Base-by-base conservation (phyloP, 2,797 vertebrate genomes). In the Podarcis lilfordi region DNA sequence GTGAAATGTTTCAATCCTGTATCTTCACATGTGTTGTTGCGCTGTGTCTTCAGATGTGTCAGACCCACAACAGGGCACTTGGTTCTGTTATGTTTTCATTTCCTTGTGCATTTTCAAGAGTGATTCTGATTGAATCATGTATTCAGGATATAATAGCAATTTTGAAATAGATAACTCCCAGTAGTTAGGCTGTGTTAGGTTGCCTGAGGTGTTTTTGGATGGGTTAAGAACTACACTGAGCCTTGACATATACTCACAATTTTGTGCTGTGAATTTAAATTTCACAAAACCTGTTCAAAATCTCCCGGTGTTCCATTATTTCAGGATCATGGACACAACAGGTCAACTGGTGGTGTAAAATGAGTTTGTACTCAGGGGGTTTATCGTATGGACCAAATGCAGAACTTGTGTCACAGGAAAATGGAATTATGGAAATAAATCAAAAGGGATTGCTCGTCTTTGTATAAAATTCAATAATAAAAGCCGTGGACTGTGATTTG, bases 81-180 rank as follows among this genome's bases (percentile, higher is more conserved):
- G 90, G 87, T 76, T 93, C 5, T 13, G 35, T 25, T 84, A 72
- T 95, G 89, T 92, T 80, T 84, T 95, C 88, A 0, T 95, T 91
- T 92, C 66, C 74, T 92, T 87, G 92, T 94, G 74, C 79, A 85
- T 94, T 94, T 94, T 91, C 94, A 89, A 91, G 86, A 89, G 13
- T 94, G 8, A 92, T 94, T 94, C 93, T 93, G 94, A 93, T 90
- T 93, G 91, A 95, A 94, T 94, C 93, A 93, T 95, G 92, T 95
- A 94, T 95, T 96, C 93, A 94, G 94, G 94, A 94, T 94, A 84
- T 94, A 95, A 92, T 59, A 95, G 92, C 91, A 93, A 92, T 96
- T 96, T 94, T 94, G 93, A 92, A 95, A 92, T 86, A 91, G 91
- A 95, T 91, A 94, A 95, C 92, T 90, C 92, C 95, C 94, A 55